Conservation (phyloP, 2,888 invertebrate species). For the Mythimna lalbum region DNA sequence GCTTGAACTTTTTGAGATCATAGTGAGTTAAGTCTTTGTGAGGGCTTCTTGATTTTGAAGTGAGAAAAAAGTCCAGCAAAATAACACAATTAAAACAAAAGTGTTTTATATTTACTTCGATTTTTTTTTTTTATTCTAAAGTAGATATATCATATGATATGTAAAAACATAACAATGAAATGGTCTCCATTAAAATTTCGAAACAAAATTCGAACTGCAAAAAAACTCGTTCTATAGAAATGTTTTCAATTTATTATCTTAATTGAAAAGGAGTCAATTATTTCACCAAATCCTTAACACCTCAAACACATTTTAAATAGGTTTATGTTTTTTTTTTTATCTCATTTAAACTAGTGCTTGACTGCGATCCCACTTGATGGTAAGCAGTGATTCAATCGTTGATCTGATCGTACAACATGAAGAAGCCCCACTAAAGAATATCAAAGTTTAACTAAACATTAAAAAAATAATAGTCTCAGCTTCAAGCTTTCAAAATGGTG, state of each 20-base stretch:
- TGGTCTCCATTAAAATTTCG: no score
- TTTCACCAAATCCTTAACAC: no score
- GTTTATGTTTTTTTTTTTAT: no score
- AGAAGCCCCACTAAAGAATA: constrained; percentile 59
- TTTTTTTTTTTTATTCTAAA: background rate
- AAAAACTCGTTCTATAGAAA: no score
- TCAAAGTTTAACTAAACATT: constrained; percentile 38
- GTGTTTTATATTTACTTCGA: background rate
- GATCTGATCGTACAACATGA: constrained; percentile 3
- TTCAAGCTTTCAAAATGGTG: constrained; percentile 65
- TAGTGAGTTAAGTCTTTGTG: constrained; percentile 37
- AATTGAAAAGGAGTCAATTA: no score
- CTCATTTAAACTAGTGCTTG: no score
- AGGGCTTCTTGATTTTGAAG: constrained; percentile 38
- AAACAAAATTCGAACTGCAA: no score
- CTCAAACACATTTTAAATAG: no score
- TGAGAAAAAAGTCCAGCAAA: background rate
- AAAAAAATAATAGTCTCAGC: constrained; percentile 56
- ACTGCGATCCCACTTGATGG: no score
- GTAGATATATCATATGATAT: no score
- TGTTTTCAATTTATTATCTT: no score
- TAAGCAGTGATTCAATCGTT: no score
- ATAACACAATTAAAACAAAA: background rate
- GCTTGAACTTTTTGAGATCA: constrained; percentile 57
- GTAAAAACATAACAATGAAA: background rate